Base-by-base conservation (phyloP, 2,797 vertebrate species). In the Heteromormyrus szaboi region DNA sequence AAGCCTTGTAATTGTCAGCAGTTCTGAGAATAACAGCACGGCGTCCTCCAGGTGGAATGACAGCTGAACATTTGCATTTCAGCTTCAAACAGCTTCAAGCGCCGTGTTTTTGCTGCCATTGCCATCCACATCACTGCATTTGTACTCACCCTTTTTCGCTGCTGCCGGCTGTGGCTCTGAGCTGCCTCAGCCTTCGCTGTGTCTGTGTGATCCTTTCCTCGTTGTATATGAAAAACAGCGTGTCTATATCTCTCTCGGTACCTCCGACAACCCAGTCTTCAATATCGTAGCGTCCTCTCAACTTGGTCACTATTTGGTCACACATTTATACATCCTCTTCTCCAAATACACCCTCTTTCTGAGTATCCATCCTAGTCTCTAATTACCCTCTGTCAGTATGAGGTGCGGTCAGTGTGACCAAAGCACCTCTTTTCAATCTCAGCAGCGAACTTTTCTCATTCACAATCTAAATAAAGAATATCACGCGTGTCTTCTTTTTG, bases 111-210 rank as follows among this genome's bases (percentile, higher is more conserved):
- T 46, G 46, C 33, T 25, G 41, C 72, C 46, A 44, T 44, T 65
- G 88, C 76, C 87, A 62, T 87, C 56, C 85, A 46, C 11, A 51
- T 48, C 76, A 48, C 3, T 7, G 90, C 37, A 51, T 25, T 14
- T 37, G 62, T 92, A 88, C 90, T 89, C 68, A 89, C 96, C 95
- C 95, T 90, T 89, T 86, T 2, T 76, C 11, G 25, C 48, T 51
- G 83, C 29, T 19, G 50, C 29, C 72, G 46, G 72, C 88, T 89
- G 51, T 65, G 81, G 84, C 90, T 91, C 89, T 76, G 89, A 33
- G 4, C 72, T 51, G 94, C 88, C 88, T 87, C 91, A 89, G 89
- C 90, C 86, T 89, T 29, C 3, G 9, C 17, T 44, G 88, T 65
- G 44, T 86, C 29, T 88, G 14, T 72, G 81, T 41, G 37, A 79